phyloP scores from a whole-genome alignment of 2,888 invertebrate genomes.

The Eilema sororculum region DNA sequence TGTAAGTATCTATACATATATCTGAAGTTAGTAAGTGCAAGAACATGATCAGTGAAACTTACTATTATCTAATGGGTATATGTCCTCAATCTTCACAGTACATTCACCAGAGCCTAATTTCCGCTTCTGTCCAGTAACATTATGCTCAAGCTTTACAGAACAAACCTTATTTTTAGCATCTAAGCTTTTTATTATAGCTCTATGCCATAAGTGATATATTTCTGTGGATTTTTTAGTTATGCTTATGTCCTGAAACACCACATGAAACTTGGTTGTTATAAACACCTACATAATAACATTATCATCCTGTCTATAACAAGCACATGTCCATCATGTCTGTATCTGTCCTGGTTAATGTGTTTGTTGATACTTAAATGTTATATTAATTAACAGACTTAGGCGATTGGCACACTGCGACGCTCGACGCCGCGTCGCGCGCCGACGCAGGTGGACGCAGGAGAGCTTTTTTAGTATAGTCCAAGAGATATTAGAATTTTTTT shows the following conservation, averaged over 20 bases:
- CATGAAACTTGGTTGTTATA: not conserved
- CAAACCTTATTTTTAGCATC: slow-evolving; percentile 77
- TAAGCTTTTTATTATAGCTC: slow-evolving; percentile 82
- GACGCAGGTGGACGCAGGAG: no score
- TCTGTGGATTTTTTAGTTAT: slow-evolving; percentile 77
- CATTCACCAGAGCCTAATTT: slow-evolving; percentile 77
- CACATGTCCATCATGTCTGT: not conserved
- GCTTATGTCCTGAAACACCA: slow-evolving; percentile 71
- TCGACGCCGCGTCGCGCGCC: no score
- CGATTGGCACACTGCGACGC: no score
- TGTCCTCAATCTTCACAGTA: slow-evolving; percentile 86
- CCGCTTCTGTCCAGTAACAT: slow-evolving; percentile 77
- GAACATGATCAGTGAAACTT: slow-evolving; percentile 39
- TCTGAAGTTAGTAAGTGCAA: not conserved
- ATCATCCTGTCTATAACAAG: not conserved
- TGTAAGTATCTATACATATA: no score
- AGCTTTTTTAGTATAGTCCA: no score
- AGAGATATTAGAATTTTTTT: no score
- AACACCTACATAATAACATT: not conserved
- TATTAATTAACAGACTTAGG: no score
- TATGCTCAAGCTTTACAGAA: slow-evolving; percentile 85
- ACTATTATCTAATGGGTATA: slow-evolving; percentile 85
- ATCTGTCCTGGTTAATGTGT: no score
- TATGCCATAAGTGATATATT: slow-evolving; percentile 88
- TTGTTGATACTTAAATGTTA: no score